Base-by-base conservation (phyloP, 1,140 invertebrate species). In the Melitaea cinxia region DNA sequence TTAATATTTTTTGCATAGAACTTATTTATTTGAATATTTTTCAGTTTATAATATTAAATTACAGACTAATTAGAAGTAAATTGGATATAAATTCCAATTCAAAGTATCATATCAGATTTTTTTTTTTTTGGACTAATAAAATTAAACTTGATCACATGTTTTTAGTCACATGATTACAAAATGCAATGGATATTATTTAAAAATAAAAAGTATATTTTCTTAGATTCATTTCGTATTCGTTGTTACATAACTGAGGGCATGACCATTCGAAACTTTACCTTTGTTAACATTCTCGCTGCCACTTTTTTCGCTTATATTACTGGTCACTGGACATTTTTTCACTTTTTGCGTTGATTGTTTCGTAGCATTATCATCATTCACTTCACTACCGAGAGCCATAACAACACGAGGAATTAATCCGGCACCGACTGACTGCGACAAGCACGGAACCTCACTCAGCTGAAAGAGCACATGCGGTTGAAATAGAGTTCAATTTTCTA, bases 331-430 rank as follows among this genome's bases (percentile, higher is more conserved):
- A 64, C 83, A 84, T 86, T 89, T 90, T 91, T 91, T 91, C 86
- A 91, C 88, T 88, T 91, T 91, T 74, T 89, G 85, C 54, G 88
- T 77, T 66, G 78, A 61, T 81, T 83, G 85, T 88, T 87, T 89
- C 53, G 85, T 70, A 74, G 78, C 80, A 85, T 88, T 91, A 78
- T 91, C 89, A 79, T 91, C 87, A 85, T 89, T 91, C 89, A 91
- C 91, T 90, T 91, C 88, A 91, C 89, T 87, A 88, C 89, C 89
- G 76, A 91, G 87, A 86, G 91, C 91, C 91, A 92, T 92, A 89
- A 91, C 89, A 91, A 91, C 86, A 91, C 88, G 88, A 90, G 83
- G 83, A 89, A 89, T 82, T 82, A 86, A 88, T 84, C 82, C 80
- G 75, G 78, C 80, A 84, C 78, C 79, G 80, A 89, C 82, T 85